phyloP scores from a whole-genome alignment of 1,140 invertebrate species.

The Ectropis grisescens region DNA sequence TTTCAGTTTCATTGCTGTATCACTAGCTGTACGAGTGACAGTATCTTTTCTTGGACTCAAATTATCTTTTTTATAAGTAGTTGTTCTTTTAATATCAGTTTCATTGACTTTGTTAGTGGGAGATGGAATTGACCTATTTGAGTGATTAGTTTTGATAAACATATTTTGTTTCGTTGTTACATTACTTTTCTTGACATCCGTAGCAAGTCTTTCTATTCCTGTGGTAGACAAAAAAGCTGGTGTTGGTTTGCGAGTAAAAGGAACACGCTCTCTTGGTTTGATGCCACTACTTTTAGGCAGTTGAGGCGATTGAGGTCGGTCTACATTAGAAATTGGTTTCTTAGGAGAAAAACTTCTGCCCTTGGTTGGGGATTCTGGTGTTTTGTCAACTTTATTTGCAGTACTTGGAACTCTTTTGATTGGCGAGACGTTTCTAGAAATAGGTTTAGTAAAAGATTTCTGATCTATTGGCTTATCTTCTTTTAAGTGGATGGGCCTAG shows the following conservation, averaged over 20 bases:
- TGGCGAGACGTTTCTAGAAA: slow-evolving; percentile 43
- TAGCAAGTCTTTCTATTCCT: slow-evolving; percentile 37
- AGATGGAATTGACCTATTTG: slow-evolving; percentile 6
- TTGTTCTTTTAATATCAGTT: slow-evolving; percentile 23
- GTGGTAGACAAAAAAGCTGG: slow-evolving; percentile 21
- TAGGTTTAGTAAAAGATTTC: slow-evolving; percentile 30
- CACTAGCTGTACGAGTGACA: slow-evolving; percentile 69
- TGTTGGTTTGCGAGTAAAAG: slow-evolving; percentile 29
- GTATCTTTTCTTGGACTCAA: slow-evolving; percentile 46
- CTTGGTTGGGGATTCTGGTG: slow-evolving; percentile 23
- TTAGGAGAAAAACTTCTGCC: slow-evolving; percentile 46
- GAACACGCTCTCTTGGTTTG: slow-evolving; percentile 33
- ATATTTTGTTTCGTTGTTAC: slow-evolving; percentile 33
- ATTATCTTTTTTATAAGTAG: slow-evolving; percentile 29
- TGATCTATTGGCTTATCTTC: slow-evolving; percentile 24
- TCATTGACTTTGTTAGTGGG: slow-evolving; percentile 20
- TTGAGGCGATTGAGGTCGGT: slow-evolving; percentile 48
- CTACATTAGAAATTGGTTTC: slow-evolving; percentile 29
- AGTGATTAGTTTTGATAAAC: slow-evolving; percentile 26
- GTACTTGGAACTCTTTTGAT: slow-evolving; percentile 30
- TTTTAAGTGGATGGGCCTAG: slow-evolving; percentile 15
- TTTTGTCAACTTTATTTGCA: slow-evolving; percentile 22
- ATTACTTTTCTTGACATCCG: slow-evolving; percentile 34
- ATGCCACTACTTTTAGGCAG: slow-evolving; percentile 24
- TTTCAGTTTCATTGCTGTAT: slow-evolving; percentile 66